Evolutionary conservation across 1,140 invertebrate species (phyloP), one percentile per base, ranked within the genome.

Genomic region (Drosophila triauraria): DNA sequence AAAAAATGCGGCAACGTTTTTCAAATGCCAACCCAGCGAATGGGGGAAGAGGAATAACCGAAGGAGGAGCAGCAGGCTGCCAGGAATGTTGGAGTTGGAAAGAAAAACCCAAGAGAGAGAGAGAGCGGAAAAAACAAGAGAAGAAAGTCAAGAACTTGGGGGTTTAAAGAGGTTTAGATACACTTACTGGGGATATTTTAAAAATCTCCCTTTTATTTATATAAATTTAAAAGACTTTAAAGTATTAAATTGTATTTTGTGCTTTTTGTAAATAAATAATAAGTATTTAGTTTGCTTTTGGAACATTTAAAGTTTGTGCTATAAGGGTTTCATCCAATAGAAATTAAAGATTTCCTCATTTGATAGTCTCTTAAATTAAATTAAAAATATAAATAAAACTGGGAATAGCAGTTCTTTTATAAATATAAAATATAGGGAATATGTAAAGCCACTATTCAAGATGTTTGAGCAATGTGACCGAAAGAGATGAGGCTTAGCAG

Each of bases 1-100:
- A 78, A 88, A 79, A 88, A 85, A 88, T 90, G 85, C 85, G 71
- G 84, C 84, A 90, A 90, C 78, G 81, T 76, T 88, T 88, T 88
- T 84, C 84, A 88, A 88, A 90, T 88, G 85, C 81, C 81, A 69
- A 57, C 56, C 15, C 53, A 64, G 35, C n/a, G 48, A 59, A 40
- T n/a, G 25, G 40, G 13, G 17, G 15, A 20, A 38, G 20, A 15
- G 25, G 20, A 9, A 32, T 25, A 56, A 7, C 32, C 9, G 27
- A 7, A 56, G 47, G 38, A 32, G 20, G 13, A 50, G 64, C 17
- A 46, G 51, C 30, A 59, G 44, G 30, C 27, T 50, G n/a, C 15
- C 27, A 35, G 47, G 54, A 71, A 60, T 59, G 69, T n/a, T 25
- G 54, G 53, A 65, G 40, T 50, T n/a, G 47, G 42, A 25, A 50